These are phyloP conservation scores for Rotaria sp. DNA, from an alignment of 2,888 invertebrate species.

Conservation along the genomic window DNA sequence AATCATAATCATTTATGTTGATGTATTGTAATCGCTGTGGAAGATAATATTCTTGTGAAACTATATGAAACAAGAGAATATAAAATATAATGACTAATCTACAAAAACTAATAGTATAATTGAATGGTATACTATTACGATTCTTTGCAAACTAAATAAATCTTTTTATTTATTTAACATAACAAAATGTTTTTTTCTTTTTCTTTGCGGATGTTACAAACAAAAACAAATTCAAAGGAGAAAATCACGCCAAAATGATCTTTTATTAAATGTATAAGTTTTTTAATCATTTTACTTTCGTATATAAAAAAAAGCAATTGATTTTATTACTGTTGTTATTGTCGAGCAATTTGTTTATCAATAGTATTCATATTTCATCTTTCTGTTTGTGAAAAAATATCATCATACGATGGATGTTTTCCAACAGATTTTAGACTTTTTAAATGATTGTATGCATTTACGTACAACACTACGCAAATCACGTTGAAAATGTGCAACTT, in stretches of 20 bases:
- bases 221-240: background rate
- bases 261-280: background rate
- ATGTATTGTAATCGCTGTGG: background rate
- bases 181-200: background rate
- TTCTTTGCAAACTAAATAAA: background rate
- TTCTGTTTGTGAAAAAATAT: too few species aligned
- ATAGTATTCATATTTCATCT: too few species aligned
- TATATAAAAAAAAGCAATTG: background rate
- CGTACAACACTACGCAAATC: constrained; percentile 35
- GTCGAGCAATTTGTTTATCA: too few species aligned
- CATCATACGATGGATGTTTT: too few species aligned
- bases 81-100: background rate
- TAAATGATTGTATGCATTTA: constrained; percentile 38
- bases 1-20: background rate
- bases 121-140: background rate
- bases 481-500: too few species aligned
- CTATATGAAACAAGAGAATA: background rate
- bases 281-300: background rate
- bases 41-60: background rate
- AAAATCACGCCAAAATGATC: background rate
- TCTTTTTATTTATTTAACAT: background rate
- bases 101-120: background rate
- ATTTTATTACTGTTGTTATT: too few species aligned
- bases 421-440: constrained; percentile 36
- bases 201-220: background rate